Evolutionary conservation across 2,888 invertebrate genomes (phyloP), one percentile per base, ranked within the genome.

Genomic region (Stratiomys singularior): DNA sequence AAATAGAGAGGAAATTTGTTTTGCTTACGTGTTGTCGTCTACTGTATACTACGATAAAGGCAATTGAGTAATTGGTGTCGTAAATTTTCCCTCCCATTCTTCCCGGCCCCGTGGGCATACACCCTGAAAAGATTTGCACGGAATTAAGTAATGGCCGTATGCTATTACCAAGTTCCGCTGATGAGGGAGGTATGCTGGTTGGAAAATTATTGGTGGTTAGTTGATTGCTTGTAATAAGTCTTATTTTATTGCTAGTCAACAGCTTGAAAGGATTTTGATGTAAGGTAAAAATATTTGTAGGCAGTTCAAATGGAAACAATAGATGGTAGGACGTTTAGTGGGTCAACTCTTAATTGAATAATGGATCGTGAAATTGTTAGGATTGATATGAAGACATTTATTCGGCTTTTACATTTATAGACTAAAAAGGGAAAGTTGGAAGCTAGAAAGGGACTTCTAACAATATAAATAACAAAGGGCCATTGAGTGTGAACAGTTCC

Each of bases 1-100:
- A 37, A 37, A 9, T 37, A 37, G 37, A 9, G 37, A 37, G 9
- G 9, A 37, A 37, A 37, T 37, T 37, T 37, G 37, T 9, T 37
- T 9, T 52, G 15, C 52, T 13, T 52, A 4, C 52, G 3, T 9
- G 37, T 37, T 3, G 37, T 37, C 37, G 37, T 37, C 37, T 37
- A 37, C 37, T 3, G 37, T 37, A 9, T 37, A 37, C 37, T n/a
- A 28, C 37, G 37, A 66, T 37, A 37, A 66, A 18, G 28, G 37
- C 37, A n/a, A 66, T 66, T 66, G 66, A 66, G 66, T 66, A 66
- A 66, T 66, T 66, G 66, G 18, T n/a, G 66, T 66, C 66, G 66
- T 66, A 66, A 66, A 66, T 66, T 66, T 66, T 30, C 37, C 66
- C 37, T 5, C 37, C 37, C 37, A 37, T 37, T 37, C 9, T 37